Evolutionary conservation across 2,113 vertebrate genomes (phyloP).

Genomic region (Nothobranchius kuhntae): DNA sequence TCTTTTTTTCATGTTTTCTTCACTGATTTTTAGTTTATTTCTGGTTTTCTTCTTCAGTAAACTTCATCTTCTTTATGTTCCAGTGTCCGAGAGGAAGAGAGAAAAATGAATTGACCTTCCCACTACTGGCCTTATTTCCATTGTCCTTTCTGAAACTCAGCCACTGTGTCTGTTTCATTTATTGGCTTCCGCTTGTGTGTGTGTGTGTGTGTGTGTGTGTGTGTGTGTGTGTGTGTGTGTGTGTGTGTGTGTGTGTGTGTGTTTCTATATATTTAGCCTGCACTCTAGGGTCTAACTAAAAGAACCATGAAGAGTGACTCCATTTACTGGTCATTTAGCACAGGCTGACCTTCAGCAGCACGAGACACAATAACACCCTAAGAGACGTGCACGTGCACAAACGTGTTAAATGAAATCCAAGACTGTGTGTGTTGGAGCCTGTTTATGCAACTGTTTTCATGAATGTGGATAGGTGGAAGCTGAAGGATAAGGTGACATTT

Average conservation of each 20-base stretch:
- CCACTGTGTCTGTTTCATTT: constrained; percentile 39
- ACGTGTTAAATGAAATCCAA: constrained; percentile 1
- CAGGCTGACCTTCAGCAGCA: constrained; percentile 42
- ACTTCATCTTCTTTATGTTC: not conserved
- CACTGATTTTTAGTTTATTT: not conserved
- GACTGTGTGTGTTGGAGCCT: constrained; percentile 5
- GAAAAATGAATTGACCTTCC: constrained; percentile 42
- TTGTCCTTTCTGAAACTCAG: constrained; percentile 36
- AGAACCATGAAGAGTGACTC: constrained; percentile 32
- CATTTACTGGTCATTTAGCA: constrained; percentile 47
- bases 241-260: constrained; percentile 2
- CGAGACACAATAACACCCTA: constrained; percentile 1
- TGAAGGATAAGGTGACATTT: not conserved
- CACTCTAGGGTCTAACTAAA: constrained; percentile 33
- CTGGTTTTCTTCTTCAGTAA: not conserved
- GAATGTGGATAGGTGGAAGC: not conserved
- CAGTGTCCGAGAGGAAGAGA: not conserved
- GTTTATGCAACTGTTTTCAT: constrained; percentile 10
- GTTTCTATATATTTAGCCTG: constrained; percentile 46
- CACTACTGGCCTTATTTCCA: constrained; percentile 46
- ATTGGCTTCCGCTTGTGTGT: constrained; percentile 25
- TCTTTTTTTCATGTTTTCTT: not conserved
- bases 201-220: too few species aligned
- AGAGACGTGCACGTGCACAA: not conserved
- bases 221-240: too few species aligned